Evolutionary conservation across 2,797 vertebrate species (phyloP).

Genomic region (Crenichthys baileyi): DNA sequence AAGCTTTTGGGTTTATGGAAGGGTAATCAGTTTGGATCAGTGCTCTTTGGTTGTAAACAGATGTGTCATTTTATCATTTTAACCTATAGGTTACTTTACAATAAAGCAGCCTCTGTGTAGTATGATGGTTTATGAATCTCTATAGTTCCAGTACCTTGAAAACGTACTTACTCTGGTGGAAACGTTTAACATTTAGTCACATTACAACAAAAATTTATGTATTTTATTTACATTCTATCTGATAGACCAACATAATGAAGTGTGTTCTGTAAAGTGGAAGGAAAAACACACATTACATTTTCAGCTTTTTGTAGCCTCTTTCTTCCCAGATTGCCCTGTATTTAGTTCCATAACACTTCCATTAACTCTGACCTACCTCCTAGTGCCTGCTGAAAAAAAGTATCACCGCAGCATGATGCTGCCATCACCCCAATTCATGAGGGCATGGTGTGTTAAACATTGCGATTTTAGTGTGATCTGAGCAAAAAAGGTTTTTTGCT

Average conservation of each 20-base stretch:
- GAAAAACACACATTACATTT: not conserved
- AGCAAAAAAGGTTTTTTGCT: not conserved
- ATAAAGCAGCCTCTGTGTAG: not conserved
- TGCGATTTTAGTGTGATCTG: not conserved
- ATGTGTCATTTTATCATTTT: not conserved
- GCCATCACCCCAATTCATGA: not conserved
- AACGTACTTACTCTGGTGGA: not conserved
- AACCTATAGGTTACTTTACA: not conserved
- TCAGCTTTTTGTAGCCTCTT: not conserved
- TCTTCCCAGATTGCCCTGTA: not conserved
- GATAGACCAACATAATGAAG: not conserved
- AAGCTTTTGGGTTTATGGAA: slow-evolving; percentile 6
- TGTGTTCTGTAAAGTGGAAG: no score
- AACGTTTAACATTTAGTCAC: no score
- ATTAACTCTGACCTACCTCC: not conserved
- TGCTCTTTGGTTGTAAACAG: not conserved
- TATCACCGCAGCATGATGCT: not conserved
- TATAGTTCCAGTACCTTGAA: not conserved
- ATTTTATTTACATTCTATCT: not conserved
- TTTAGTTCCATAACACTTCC: not conserved
- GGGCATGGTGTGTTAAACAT: not conserved
- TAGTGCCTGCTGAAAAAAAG: not conserved
- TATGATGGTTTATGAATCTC: not conserved
- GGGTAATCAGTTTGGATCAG: not conserved
- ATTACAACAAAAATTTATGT: no score